Conservation (phyloP, 1,140 invertebrate species). For the Calliphora vicina region DNA sequence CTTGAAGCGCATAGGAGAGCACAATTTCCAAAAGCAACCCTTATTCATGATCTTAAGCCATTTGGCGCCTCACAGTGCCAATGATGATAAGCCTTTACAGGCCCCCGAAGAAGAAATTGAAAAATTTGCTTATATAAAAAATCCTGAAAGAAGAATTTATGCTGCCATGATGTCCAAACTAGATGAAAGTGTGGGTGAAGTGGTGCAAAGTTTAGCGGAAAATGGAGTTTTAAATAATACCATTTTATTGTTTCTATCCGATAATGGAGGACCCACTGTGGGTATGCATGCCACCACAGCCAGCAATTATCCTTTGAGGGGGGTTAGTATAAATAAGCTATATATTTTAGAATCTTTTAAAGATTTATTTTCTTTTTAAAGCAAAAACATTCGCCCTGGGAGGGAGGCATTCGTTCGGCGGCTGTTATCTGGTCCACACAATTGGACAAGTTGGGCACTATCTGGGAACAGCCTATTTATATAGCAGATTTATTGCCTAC, state of each 20-base stretch:
- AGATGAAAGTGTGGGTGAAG: constrained; percentile 82
- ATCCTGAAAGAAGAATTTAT: constrained; percentile 77
- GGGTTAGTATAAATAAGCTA: constrained; percentile 65
- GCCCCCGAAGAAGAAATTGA: constrained; percentile 78
- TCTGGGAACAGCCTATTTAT: constrained; percentile 81
- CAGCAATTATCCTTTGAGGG: constrained; percentile 87
- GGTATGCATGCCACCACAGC: constrained; percentile 77
- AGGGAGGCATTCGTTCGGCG: constrained; percentile 82
- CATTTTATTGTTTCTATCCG: constrained; percentile 76
- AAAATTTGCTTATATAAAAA: constrained; percentile 77
- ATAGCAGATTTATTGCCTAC: constrained; percentile 89
- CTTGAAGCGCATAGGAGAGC: constrained; percentile 68
- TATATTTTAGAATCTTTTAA: neutral
- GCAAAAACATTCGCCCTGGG: constrained; percentile 83
- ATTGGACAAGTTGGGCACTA: constrained; percentile 67
- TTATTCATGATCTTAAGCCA: constrained; percentile 85
- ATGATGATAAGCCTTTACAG: constrained; percentile 74
- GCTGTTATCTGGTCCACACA: constrained; percentile 82
- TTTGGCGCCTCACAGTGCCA: constrained; percentile 80
- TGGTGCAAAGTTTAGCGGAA: constrained; percentile 73
- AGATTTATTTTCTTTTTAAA: constrained; percentile 36
- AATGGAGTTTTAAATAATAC: constrained; percentile 75
- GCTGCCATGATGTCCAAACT: constrained; percentile 87
- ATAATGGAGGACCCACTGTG: constrained; percentile 80
- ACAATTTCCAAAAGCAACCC: constrained; percentile 63